Evolutionary conservation across 2,113 vertebrate genomes (phyloP).

Genomic region (Platysteira castanea): DNA sequence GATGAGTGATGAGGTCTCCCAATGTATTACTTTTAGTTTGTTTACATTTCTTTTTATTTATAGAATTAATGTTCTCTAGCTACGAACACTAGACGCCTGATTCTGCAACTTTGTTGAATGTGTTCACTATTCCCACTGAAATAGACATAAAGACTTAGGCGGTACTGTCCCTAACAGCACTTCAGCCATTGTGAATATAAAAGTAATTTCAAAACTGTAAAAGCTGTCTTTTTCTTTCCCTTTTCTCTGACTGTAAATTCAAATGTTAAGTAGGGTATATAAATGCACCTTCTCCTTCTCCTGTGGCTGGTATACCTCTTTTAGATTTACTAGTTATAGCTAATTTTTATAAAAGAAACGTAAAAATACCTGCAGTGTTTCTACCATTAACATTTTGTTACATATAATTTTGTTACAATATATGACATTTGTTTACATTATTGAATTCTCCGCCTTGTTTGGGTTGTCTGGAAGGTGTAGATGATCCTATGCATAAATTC

Average conservation of each 20-base stretch:
- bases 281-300: neutral
- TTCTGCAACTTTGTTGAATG: neutral
- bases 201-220: neutral
- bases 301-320: neutral
- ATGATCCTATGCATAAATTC: neutral
- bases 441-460: neutral
- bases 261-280: neutral
- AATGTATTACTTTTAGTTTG: neutral
- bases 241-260: neutral
- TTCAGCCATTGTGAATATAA: neutral
- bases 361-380: neutral
- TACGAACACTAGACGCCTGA: neutral
- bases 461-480: neutral
- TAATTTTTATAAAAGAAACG: neutral
- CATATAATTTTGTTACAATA: neutral
- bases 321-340: neutral
- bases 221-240: neutral
- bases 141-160: neutral
- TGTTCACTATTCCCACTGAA: neutral
- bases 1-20: neutral
- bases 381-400: neutral
- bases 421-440: neutral
- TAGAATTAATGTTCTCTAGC: neutral
- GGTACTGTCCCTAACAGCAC: neutral
- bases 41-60: neutral